Conservation (phyloP, 2,113 vertebrate species). For the Myrmecobius fasciatus region DNA sequence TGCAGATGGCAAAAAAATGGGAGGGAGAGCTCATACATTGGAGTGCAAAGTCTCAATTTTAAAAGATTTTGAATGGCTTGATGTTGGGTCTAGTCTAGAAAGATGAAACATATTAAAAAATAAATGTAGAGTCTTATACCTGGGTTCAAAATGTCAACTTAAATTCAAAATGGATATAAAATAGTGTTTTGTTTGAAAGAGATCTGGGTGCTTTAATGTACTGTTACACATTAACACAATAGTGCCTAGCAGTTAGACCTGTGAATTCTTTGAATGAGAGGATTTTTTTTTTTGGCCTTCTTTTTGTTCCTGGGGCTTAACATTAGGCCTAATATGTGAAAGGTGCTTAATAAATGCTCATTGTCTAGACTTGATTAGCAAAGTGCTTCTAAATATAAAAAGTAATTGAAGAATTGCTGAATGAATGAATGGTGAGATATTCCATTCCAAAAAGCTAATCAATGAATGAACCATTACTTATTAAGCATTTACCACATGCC, state of each 20-base stretch:
- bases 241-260: background rate
- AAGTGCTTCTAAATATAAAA: background rate
- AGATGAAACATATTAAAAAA: background rate
- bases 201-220: background rate
- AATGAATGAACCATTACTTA: background rate
- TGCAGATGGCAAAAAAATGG: background rate
- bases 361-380: background rate
- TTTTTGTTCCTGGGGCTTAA: background rate
- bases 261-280: background rate
- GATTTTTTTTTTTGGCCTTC: background rate
- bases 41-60: background rate
- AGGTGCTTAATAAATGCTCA: background rate
- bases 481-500: background rate
- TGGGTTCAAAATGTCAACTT: background rate
- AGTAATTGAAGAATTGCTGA: background rate
- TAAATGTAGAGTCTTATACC: background rate
- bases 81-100: background rate
- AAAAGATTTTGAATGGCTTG: background rate
- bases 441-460: background rate
- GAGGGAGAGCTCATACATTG: background rate
- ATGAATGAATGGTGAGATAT: background rate
- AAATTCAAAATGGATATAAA: background rate
- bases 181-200: background rate
- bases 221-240: background rate
- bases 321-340: background rate